Base-by-base conservation (phyloP, 2,113 vertebrate species). In the Amia ocellicauda region DNA sequence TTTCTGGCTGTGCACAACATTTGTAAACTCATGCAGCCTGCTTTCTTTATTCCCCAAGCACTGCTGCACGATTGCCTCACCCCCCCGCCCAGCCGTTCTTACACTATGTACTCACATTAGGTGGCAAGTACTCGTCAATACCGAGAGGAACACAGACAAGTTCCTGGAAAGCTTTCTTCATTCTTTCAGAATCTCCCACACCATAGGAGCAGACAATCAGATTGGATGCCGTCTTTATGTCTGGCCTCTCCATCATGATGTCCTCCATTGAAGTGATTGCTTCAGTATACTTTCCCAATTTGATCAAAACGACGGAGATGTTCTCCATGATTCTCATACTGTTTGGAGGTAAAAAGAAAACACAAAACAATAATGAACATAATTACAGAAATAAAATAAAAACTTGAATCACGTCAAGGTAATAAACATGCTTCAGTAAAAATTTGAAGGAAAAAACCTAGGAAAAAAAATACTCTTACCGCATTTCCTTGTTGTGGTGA, bases 311-410 rank as follows among this genome's bases (percentile, higher is more conserved):
- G 59, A 96, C 79, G 17, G 93, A 95, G 7, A 99, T 97, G 62
- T 99, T 99, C 86, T 97, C 91, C 94, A 97, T 95, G 77, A 99
- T 93, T 85, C 97, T 99, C 77, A 98, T 96, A 83, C 96, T 94
- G 72, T 27, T 42, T 74, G 69, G 75, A 78, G 3, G 60, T 51
- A n/a, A n/a, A n/a, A n/a, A n/a, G n/a, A n/a, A n/a, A n/a, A n/a
- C n/a, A n/a, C n/a, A n/a, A n/a, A n/a, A n/a, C n/a, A n/a, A n/a
- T n/a, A n/a, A n/a, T n/a, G n/a, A n/a, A n/a, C n/a, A n/a, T n/a
- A n/a, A n/a, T n/a, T n/a, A n/a, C n/a, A n/a, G n/a, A n/a, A n/a
- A n/a, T n/a, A n/a, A n/a, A n/a, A n/a, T n/a, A n/a, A n/a, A n/a
- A n/a, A n/a, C n/a, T n/a, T n/a, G n/a, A n/a, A n/a, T n/a, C n/a